phyloP scores from a whole-genome alignment of 2,888 invertebrate species.

The Craniophora ligustri region DNA sequence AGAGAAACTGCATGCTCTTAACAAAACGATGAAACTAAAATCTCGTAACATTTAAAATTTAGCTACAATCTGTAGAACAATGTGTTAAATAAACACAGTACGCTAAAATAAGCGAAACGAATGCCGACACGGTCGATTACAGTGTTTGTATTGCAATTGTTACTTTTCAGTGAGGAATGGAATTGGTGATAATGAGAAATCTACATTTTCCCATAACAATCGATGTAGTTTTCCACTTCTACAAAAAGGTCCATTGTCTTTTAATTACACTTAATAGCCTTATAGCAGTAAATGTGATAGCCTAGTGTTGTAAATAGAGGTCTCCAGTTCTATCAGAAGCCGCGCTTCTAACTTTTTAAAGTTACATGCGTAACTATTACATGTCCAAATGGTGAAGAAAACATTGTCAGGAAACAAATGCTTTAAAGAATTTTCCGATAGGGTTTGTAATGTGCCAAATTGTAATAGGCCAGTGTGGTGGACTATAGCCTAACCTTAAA shows the following conservation, averaged over 20 bases:
- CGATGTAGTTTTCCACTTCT: neutral
- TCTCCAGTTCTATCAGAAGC: too few relatives aligned
- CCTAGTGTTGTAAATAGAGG: too few relatives aligned
- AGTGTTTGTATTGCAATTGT: neutral
- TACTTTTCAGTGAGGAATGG: neutral
- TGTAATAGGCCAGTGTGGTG: too few relatives aligned
- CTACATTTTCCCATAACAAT: neutral
- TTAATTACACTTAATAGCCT: neutral
- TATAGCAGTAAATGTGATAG: neutral
- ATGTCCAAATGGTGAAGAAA: too few relatives aligned
- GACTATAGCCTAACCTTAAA: too few relatives aligned
- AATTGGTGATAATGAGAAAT: neutral
- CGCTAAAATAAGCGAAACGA: neutral
- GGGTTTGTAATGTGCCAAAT: too few relatives aligned
- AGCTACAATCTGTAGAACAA: neutral
- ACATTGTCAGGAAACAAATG: too few relatives aligned
- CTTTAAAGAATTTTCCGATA: too few relatives aligned
- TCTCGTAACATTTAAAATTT: neutral
- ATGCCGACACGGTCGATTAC: neutral
- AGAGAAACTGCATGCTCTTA: too few relatives aligned
- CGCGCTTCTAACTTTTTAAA: too few relatives aligned
- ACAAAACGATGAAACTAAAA: neutral
- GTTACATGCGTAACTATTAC: too few relatives aligned
- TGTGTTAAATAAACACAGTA: neutral
- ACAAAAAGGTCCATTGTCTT: neutral